Conservation (phyloP, 2,797 vertebrate genomes). For the Cichlasoma orientale region DNA sequence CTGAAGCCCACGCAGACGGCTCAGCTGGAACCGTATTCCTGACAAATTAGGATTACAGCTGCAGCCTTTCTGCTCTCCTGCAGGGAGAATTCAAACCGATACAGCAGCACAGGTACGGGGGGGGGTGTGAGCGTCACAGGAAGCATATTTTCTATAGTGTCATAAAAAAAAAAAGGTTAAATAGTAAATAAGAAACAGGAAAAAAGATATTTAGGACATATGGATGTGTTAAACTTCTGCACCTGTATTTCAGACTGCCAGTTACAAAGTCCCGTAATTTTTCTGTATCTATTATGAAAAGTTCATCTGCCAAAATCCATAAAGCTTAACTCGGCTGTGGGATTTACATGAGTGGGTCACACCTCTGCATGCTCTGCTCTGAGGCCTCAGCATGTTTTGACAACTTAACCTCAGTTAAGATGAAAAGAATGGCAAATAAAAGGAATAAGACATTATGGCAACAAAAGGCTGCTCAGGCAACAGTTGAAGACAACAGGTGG, state of each 20-base stretch:
- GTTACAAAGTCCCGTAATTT: background rate
- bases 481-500: slow-evolving; percentile 21
- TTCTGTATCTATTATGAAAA: background rate
- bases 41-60: background rate
- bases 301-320: background rate
- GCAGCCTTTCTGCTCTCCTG: background rate
- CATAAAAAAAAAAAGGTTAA: background rate
- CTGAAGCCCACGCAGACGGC: background rate
- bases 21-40: background rate
- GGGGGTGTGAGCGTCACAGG: background rate
- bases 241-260: too few species aligned
- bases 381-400: background rate
- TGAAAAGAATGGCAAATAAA: background rate
- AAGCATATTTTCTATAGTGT: background rate
- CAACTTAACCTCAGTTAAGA: background rate
- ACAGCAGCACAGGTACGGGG: background rate
- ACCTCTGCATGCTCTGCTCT: background rate
- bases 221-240: background rate
- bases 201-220: background rate
- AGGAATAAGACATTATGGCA: background rate
- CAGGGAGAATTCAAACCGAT: fast-evolving
- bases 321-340: too few species aligned
- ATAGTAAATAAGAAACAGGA: background rate
- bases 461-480: background rate
- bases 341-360: too few species aligned